phyloP scores from a whole-genome alignment of 2,113 vertebrate genomes.

The Hiodon tergisus region DNA sequence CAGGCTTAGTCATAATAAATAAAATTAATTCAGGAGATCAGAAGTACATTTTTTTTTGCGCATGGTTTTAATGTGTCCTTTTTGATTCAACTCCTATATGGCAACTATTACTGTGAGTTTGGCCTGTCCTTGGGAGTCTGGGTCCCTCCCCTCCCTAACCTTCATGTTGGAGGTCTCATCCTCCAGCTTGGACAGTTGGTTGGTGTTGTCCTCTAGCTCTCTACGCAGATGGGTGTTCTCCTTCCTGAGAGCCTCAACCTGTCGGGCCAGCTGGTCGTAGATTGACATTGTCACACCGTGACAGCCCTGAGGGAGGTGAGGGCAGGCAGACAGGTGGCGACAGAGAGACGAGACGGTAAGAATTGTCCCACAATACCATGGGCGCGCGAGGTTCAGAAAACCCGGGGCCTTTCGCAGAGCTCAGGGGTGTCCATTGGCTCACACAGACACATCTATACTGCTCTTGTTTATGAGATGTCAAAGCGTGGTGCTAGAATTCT shows the following conservation, averaged over 20 bases:
- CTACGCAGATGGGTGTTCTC: conserved; percentile 87
- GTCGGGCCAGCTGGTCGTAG: conserved; percentile 88
- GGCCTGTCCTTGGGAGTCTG: too few species aligned
- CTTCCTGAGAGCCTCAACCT: conserved; percentile 85
- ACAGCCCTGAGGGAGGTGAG: conserved; percentile 46
- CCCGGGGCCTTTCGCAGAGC: too few species aligned
- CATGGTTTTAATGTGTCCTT: too few species aligned
- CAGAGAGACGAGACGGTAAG: background rate
- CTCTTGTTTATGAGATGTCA: too few species aligned
- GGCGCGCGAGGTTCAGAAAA: too few species aligned
- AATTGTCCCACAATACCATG: background rate
- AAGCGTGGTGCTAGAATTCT: too few species aligned
- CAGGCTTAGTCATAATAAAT: too few species aligned
- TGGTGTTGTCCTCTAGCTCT: conserved; percentile 88
- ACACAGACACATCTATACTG: too few species aligned
- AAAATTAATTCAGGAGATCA: too few species aligned
- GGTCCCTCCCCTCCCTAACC: conserved; percentile 50
- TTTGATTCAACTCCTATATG: background rate
- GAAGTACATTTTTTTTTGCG: too few species aligned
- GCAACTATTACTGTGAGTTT: too few species aligned
- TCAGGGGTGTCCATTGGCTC: too few species aligned
- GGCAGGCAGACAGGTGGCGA: background rate
- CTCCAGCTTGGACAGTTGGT: conserved; percentile 88
- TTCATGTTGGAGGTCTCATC: conserved; percentile 93
- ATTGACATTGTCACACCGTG: conserved; percentile 75